Conservation (phyloP, 2,113 vertebrate species). For the Zingel zingel region DNA sequence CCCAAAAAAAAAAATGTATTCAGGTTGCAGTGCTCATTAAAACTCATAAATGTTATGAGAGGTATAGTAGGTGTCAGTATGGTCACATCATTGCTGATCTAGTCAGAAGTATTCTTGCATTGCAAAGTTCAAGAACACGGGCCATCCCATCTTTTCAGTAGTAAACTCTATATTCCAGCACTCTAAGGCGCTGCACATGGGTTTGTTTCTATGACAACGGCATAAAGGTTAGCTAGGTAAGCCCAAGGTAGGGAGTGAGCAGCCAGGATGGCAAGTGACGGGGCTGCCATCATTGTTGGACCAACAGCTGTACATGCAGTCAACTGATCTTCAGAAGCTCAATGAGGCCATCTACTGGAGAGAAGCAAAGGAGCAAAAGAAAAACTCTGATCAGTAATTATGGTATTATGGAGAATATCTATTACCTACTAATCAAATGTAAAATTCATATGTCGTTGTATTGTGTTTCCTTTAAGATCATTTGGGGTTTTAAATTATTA, state of each 20-base stretch:
- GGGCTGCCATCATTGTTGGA: neutral
- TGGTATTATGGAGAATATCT: neutral
- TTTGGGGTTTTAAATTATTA: too few species aligned
- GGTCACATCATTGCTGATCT: slow-evolving; percentile 1
- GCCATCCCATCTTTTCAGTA: too few species aligned
- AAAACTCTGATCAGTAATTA: neutral
- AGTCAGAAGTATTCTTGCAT: neutral
- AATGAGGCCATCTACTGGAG: slow-evolving; percentile 27
- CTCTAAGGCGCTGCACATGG: too few species aligned
- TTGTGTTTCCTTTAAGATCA: too few species aligned
- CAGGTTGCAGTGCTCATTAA: neutral
- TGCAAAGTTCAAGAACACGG: neutral
- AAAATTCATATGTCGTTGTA: too few species aligned
- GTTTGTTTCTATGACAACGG: too few species aligned
- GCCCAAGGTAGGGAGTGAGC: too few species aligned
- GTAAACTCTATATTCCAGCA: too few species aligned
- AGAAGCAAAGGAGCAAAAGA: neutral
- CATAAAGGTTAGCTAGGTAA: too few species aligned
- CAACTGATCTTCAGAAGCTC: neutral
- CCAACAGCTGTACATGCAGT: neutral
- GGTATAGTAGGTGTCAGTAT: neutral
- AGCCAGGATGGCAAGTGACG: too few species aligned
- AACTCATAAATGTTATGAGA: slow-evolving; percentile 23
- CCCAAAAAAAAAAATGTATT: neutral
- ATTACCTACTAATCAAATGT: too few species aligned